Base-by-base conservation (phyloP, 2,888 invertebrate species). In the Ophion ventricosus region DNA sequence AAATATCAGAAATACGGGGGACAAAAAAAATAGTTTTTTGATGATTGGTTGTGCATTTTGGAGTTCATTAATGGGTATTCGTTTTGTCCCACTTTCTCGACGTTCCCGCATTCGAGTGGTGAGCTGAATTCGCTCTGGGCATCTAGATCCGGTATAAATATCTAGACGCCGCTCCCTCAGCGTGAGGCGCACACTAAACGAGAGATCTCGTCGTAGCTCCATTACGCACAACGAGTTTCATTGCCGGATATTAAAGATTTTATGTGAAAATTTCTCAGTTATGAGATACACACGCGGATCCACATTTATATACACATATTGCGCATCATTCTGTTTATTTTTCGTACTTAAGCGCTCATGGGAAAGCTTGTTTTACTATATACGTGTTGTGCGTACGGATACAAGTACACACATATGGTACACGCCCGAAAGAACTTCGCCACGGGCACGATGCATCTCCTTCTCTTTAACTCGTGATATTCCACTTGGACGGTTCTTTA, bases 201-300 rank as follows among this genome's bases (percentile, higher is more conserved):
- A 29, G 63, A 81, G 73, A 56, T 25, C 56, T 74, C 78, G 69
- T 61, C 81, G 73, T 54, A 70, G 76, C 76, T 87, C 83, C 83
- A 86, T 87, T 80, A 80, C 76, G 74, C 82, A 57, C 73, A 72
- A 63, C 79, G 67, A 73, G 59, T 61, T 84, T 86, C 63, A 82
- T 80, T 78, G 81, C 83, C 86, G 87, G 87, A 86, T 87, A 87
- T 87, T 86, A 87, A 87, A 87, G 76, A 86, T 84, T 87, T 87
- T 85, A 83, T 75, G 83, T 56, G 78, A 59, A 83, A 80, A 84
- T 77, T 61, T 80, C 72, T 77, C 67, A 69, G 70, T 83, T 84
- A 82, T 84, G 83, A 85, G 70, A 73, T 63, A 76, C 20, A 66
- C 70, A 70, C 43, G 14, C 43, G 14, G 14, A 59, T 29, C 54